These are phyloP conservation scores for Trachymyrmex cornetzi DNA, from an alignment of 1,140 invertebrate species.

Conservation along the genomic window DNA sequence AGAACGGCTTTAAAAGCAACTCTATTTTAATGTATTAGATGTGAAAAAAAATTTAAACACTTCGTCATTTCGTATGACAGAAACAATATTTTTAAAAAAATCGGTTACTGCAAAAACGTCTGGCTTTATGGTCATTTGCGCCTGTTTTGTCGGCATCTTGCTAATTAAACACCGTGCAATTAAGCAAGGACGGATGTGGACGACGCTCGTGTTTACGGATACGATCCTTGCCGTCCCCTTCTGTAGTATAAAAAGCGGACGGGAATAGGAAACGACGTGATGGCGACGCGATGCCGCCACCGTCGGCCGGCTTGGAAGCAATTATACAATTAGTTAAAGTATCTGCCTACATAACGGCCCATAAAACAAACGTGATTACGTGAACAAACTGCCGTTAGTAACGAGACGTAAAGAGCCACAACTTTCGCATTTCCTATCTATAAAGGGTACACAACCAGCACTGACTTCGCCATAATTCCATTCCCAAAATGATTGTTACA, in stretches of 20 bases:
- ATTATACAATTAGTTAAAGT: conserved; percentile 87
- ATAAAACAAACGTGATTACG: conserved; percentile 86
- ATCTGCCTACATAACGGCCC: conserved; percentile 83
- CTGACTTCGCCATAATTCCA: neutral
- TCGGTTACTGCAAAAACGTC: neutral
- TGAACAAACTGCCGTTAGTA: conserved; percentile 69
- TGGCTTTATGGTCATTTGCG: neutral
- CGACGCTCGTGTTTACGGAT: conserved; percentile 62
- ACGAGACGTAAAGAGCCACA: conserved; percentile 52
- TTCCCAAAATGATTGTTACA: conserved; percentile 10
- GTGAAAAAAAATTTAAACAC: neutral
- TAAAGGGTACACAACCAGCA: conserved; percentile 10
- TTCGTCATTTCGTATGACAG: neutral
- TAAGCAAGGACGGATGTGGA: conserved; percentile 74
- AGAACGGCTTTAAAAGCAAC: conserved; percentile 51
- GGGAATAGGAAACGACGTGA: conserved; percentile 67
- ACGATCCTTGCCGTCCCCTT: conserved; percentile 49
- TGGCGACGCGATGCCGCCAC: conserved; percentile 78
- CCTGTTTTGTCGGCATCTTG: conserved; percentile 74
- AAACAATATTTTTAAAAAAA: conserved; percentile 15
- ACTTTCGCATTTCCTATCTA: conserved; percentile 48
- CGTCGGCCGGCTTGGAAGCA: conserved; percentile 77
- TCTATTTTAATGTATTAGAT: neutral
- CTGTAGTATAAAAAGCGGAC: conserved; percentile 54
- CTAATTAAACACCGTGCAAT: conserved; percentile 84